Conservation (phyloP, 2,888 invertebrate genomes). For the Drosophila heteroneura region DNA sequence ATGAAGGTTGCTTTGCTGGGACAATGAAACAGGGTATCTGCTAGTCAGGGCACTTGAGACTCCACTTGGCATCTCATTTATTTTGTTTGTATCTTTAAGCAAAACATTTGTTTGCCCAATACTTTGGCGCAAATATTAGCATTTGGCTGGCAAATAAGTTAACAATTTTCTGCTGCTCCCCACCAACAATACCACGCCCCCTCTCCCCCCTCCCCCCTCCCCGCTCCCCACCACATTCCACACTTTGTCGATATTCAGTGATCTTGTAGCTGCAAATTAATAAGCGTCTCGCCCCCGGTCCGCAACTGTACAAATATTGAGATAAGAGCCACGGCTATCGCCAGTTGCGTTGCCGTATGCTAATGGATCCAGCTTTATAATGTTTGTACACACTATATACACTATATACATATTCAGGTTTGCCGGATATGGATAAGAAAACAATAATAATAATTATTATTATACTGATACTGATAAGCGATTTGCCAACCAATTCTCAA, state of each 20-base stretch:
- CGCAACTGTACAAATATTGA: slow-evolving; percentile 55
- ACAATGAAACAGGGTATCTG: background rate
- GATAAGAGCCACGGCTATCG: slow-evolving; percentile 29
- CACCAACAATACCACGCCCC: background rate
- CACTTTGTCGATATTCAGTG: slow-evolving; percentile 63
- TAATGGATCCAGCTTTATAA: slow-evolving; percentile 23
- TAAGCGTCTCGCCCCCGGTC: slow-evolving; percentile 51
- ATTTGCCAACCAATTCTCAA: slow-evolving; percentile 17
- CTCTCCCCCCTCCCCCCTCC: background rate
- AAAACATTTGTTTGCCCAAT: slow-evolving; percentile 62
- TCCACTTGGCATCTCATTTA: background rate
- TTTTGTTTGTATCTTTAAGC: slow-evolving; percentile 42
- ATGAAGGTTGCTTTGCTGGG: background rate
- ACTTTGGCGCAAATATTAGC: slow-evolving; percentile 72
- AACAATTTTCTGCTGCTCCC: slow-evolving; percentile 37
- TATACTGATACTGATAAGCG: slow-evolving; percentile 42
- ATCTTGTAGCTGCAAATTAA: slow-evolving; percentile 79
- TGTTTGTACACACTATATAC: slow-evolving; percentile 10
- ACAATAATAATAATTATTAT: slow-evolving; percentile 23
- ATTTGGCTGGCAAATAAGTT: slow-evolving; percentile 62
- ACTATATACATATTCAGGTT: slow-evolving; percentile 4
- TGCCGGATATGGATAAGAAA: slow-evolving; percentile 56
- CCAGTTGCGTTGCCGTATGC: slow-evolving; percentile 27
- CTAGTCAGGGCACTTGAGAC: background rate
- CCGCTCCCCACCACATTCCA: background rate